Evolutionary conservation across 2,113 vertebrate species (phyloP).

Genomic region (Lepisosteus oculatus): DNA sequence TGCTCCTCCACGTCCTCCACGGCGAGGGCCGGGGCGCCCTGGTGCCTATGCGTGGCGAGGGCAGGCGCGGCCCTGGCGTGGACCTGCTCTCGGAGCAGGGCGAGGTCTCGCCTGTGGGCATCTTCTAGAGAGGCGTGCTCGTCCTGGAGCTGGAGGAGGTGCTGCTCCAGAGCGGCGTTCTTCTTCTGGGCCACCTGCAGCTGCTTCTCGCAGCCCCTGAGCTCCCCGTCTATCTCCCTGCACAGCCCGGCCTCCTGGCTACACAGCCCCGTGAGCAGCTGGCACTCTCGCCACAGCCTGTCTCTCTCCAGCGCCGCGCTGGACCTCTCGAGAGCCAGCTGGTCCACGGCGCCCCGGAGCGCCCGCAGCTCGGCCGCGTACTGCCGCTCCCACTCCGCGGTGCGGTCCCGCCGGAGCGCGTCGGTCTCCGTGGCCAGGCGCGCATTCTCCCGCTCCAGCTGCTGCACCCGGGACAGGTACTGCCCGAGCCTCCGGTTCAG

Average conservation of each 20-base stretch:
- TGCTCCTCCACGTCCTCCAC: constrained; percentile 71
- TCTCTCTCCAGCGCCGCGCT: constrained; percentile 73
- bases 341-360: constrained; percentile 67
- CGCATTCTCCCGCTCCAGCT: constrained; percentile 80
- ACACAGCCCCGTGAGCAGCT: constrained; percentile 55
- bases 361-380: constrained; percentile 61
- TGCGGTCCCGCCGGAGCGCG: constrained; percentile 53
- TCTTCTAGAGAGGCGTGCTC: constrained; percentile 69
- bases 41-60: constrained; percentile 49
- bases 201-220: constrained; percentile 54
- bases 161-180: constrained; percentile 70
- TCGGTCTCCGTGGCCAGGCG: constrained; percentile 67
- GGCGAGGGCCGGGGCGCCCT: constrained; percentile 49
- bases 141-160: constrained; percentile 64
- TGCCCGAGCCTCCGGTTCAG: constrained; percentile 79
- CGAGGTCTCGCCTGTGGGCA: constrained; percentile 60
- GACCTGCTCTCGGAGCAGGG: constrained; percentile 59
- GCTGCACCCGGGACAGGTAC: constrained; percentile 78
- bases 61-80: constrained; percentile 45
- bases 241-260: constrained; percentile 56
- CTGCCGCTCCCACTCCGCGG: constrained; percentile 40
- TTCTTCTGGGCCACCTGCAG: constrained; percentile 57
- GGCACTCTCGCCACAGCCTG: constrained; percentile 65
- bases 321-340: constrained; percentile 67
- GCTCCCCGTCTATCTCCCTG: constrained; percentile 61